These are phyloP conservation scores for Scaptomyza parva DNA, from an alignment of 2,888 invertebrate genomes.

Conservation along the genomic window DNA sequence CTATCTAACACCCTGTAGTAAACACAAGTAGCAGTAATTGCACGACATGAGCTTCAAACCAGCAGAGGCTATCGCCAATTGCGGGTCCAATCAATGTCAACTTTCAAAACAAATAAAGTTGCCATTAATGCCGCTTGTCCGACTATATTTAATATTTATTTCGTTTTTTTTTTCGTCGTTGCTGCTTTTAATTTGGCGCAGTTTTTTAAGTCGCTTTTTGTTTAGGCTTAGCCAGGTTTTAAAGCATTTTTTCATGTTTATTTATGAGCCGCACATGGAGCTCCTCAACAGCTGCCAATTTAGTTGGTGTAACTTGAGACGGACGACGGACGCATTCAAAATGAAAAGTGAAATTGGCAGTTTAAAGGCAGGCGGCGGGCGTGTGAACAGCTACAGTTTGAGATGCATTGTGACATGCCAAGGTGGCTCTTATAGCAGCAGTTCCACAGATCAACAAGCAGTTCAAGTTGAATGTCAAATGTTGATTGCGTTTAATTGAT, in stretches of 20 bases:
- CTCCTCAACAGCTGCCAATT: constrained; percentile 47
- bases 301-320: constrained; percentile 65
- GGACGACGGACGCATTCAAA: constrained; percentile 35
- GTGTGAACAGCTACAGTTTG: constrained; percentile 67
- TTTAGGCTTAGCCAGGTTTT: constrained; percentile 60
- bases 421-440: constrained; percentile 33
- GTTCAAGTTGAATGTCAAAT: constrained; percentile 50
- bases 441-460: constrained; percentile 43
- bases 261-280: constrained; percentile 57
- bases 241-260: constrained; percentile 72
- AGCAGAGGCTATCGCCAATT: constrained; percentile 60
- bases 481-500: constrained; percentile 71
- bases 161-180: constrained; percentile 27
- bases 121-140: constrained; percentile 60
- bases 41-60: constrained; percentile 9
- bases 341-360: constrained; percentile 74
- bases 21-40: constrained; percentile 10
- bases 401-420: constrained; percentile 21
- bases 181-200: constrained; percentile 52
- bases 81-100: constrained; percentile 81
- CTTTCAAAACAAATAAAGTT: constrained; percentile 78
- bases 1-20: constrained; percentile 5
- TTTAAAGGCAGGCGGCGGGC: constrained; percentile 47
- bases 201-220: constrained; percentile 63
- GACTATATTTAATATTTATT: constrained; percentile 30